Evolutionary conservation across 2,113 vertebrate species (phyloP).

Genomic region (Pogonocichla stellata): DNA sequence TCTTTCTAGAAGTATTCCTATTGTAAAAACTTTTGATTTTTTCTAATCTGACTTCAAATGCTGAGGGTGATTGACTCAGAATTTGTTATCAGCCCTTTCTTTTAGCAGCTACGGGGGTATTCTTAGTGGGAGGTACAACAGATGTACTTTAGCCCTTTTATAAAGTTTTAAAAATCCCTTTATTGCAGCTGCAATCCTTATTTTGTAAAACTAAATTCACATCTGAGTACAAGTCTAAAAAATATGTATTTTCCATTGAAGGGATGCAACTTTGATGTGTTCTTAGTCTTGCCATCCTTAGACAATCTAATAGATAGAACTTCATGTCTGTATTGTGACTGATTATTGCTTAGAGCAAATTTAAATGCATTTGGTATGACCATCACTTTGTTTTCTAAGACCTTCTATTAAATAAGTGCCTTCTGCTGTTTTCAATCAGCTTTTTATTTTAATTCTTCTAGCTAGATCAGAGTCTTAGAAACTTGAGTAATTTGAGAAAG

Average conservation of each 20-base stretch:
- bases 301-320: slow-evolving; percentile 56
- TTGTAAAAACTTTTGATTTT: neutral
- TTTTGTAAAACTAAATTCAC: neutral
- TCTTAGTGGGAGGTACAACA: neutral
- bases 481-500: neutral
- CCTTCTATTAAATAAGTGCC: slow-evolving; percentile 59
- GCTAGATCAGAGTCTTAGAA: slow-evolving; percentile 22
- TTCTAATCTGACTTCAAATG: neutral
- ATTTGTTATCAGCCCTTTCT: neutral
- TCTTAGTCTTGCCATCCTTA: neutral
- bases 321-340: neutral
- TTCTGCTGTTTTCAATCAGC: slow-evolving; percentile 54
- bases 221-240: neutral
- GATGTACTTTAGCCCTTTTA: neutral
- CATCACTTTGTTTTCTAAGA: slow-evolving; percentile 2
- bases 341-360: slow-evolving; percentile 35
- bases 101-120: neutral
- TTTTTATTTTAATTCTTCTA: slow-evolving; percentile 17
- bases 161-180: neutral
- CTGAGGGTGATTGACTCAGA: neutral
- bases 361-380: slow-evolving; percentile 4
- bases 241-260: neutral
- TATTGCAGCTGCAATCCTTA: neutral
- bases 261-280: neutral
- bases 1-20: neutral